Conservation (phyloP, 2,888 invertebrate species). For the Nymphalis c-album region DNA sequence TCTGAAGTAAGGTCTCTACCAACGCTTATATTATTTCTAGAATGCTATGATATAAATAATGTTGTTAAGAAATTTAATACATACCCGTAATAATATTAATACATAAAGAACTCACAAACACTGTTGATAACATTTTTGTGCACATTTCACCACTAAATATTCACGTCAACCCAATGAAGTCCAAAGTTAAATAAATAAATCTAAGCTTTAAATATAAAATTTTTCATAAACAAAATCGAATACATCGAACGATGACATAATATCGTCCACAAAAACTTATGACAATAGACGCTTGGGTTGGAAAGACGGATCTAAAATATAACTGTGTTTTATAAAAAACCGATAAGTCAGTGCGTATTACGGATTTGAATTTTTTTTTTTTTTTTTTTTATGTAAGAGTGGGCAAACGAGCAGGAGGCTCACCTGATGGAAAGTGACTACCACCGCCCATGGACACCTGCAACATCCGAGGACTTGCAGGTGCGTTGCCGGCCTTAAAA, state of each 20-base stretch:
- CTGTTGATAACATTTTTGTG: conserved; percentile 6
- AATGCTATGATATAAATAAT: neutral
- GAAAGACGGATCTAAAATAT: neutral
- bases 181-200: conserved; percentile 2
- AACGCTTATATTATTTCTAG: neutral
- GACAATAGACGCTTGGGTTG: neutral
- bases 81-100: conserved; percentile 9
- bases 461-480: no score
- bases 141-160: neutral
- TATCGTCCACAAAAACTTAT: neutral
- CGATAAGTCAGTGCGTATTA: neutral
- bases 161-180: neutral
- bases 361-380: conserved; percentile 6
- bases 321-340: conserved; percentile 5
- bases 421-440: no score
- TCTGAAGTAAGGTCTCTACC: no score
- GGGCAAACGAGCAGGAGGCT: no score
- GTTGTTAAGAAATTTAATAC: neutral
- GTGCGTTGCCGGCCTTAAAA: no score
- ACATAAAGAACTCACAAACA: conserved; percentile 6
- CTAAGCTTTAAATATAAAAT: neutral
- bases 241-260: conserved; percentile 18
- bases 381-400: no score
- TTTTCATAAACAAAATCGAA: conserved; percentile 6
- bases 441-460: no score